Conservation (phyloP, 2,888 invertebrate species). For the Nymphalis c-album region DNA sequence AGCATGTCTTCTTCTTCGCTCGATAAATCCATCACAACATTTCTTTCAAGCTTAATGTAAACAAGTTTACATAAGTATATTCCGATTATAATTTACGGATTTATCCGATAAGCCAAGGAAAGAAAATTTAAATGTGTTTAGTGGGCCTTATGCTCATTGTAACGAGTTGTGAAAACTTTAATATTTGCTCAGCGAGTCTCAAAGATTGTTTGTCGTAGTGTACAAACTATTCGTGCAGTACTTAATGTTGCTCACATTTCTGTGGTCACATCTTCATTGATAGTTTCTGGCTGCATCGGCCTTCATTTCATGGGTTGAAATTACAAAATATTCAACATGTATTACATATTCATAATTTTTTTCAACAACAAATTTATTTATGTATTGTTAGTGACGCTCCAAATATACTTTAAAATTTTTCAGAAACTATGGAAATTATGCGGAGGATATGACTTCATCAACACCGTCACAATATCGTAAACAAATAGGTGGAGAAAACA, state of each 20-base stretch:
- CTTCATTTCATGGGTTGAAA: constrained; percentile 45
- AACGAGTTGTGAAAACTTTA: constrained; percentile 32
- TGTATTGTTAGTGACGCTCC: background rate
- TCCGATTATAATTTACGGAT: background rate
- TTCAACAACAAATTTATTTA: background rate
- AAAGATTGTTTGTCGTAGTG: constrained; percentile 43
- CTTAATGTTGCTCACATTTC: constrained; percentile 46
- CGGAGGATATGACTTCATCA: too few relatives aligned
- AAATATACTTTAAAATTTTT: too few relatives aligned
- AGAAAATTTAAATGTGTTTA: constrained; percentile 15
- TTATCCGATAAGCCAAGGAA: background rate
- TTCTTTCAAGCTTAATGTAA: too few relatives aligned
- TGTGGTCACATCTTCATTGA: constrained; percentile 64
- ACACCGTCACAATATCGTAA: too few relatives aligned
- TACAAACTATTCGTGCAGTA: constrained; percentile 45
- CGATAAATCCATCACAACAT: too few relatives aligned
- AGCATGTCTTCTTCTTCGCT: too few relatives aligned
- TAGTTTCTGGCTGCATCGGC: constrained; percentile 54
- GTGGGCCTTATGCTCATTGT: constrained; percentile 25
- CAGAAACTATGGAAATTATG: too few relatives aligned
- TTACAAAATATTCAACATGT: constrained; percentile 9
- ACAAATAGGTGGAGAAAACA: too few relatives aligned
- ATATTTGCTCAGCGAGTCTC: constrained; percentile 38
- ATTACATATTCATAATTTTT: background rate
- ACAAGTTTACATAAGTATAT: background rate